phyloP scores from a whole-genome alignment of 2,113 vertebrate species.

The Rhea americana region DNA sequence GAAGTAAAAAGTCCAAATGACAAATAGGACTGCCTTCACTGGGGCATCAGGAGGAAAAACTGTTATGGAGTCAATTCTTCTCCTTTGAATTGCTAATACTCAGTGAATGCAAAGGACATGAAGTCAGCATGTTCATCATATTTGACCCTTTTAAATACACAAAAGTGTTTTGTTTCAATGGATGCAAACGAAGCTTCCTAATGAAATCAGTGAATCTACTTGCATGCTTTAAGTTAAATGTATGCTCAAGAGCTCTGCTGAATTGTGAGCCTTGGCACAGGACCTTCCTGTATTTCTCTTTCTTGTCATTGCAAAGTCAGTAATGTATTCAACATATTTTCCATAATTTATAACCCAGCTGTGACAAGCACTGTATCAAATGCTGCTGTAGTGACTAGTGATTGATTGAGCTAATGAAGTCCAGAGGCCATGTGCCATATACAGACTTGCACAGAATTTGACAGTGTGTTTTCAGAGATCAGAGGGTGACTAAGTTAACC shows the following conservation, averaged over 20 bases:
- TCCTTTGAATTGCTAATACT: background rate
- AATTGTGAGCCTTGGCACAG: background rate
- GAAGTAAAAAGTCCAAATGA: background rate
- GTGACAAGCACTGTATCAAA: background rate
- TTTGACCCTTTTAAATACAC: background rate
- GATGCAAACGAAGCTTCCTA: background rate
- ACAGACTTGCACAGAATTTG: background rate
- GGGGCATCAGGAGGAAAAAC: background rate
- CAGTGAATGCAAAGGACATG: background rate
- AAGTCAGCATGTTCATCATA: background rate
- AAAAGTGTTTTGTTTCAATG: background rate
- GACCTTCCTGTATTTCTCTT: background rate
- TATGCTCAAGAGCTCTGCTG: background rate
- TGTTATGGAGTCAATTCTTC: background rate
- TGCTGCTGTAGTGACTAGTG: background rate
- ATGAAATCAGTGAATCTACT: background rate
- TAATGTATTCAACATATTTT: background rate
- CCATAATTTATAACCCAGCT: background rate
- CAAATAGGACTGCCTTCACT: background rate
- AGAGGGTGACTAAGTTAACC: background rate
- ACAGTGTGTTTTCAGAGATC: background rate
- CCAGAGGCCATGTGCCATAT: background rate
- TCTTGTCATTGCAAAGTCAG: background rate
- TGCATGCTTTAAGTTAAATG: background rate
- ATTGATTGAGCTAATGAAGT: constrained; percentile 9